Percentiles rank a stretch among this genome's conserved stretches.
Conservation (phyloP, 2,797 vertebrate species). For the Anisognathus igniventris region DNA sequence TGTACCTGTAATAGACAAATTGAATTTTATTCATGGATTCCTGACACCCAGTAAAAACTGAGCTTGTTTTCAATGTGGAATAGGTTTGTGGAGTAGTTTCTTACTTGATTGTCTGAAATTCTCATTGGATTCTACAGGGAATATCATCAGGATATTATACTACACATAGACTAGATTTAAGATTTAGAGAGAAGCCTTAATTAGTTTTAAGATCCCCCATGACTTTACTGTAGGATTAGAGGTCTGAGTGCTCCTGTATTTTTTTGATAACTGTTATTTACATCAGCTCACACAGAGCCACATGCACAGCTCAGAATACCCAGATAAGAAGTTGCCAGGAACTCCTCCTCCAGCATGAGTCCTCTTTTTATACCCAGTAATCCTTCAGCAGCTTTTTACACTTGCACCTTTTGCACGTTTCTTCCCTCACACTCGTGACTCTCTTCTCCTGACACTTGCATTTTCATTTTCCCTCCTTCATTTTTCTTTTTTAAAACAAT, state of each 20-base stretch:
- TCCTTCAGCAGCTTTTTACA: not conserved
- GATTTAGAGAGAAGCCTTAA: slow-evolving; percentile 21
- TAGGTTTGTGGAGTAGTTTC: not conserved
- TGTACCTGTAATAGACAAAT: not conserved
- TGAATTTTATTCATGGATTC: not conserved
- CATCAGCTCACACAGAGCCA: not conserved
- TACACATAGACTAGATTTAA: slow-evolving; percentile 6
- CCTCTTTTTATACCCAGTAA: not conserved
- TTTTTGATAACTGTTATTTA: slow-evolving; percentile 32
- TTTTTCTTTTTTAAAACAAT: not conserved
- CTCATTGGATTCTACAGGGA: not conserved
- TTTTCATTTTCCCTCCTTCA: not conserved
- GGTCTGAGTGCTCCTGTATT: not conserved
- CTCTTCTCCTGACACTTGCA: not conserved
- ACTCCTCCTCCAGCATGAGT: not conserved
- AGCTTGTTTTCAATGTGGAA: not conserved
- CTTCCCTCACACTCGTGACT: not conserved
- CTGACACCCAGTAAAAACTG: not conserved
- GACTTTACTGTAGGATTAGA: not conserved
- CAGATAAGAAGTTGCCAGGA: slow-evolving; percentile 18
- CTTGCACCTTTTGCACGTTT: not conserved
- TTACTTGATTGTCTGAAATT: not conserved
- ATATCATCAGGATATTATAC: not conserved
- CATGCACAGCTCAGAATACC: not conserved
- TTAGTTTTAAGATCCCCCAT: slow-evolving; percentile 35